These are phyloP conservation scores for Thalassarche chlororhynchos DNA, from an alignment of 2,113 vertebrate species.

Conservation along the genomic window DNA sequence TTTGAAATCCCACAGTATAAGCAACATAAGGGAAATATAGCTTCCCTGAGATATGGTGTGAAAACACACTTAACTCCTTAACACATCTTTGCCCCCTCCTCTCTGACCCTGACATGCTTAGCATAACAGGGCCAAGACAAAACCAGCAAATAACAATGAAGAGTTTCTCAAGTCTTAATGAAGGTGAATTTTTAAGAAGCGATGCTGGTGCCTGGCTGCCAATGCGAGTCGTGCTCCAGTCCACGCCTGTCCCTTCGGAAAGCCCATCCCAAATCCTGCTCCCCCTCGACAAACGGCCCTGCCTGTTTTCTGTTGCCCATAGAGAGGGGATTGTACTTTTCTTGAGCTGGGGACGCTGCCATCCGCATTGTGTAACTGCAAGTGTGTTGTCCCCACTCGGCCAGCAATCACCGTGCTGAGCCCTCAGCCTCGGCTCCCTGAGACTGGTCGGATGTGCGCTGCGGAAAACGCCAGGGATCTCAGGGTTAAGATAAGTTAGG, in stretches of 20 bases:
- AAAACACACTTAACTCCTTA: background rate
- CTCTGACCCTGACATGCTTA: background rate
- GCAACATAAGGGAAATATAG: background rate
- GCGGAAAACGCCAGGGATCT: background rate
- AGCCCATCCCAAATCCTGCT: background rate
- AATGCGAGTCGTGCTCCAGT: fast-evolving
- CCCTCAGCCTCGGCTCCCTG: background rate
- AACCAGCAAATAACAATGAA: background rate
- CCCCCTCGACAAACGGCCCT: background rate
- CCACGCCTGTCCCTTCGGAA: background rate
- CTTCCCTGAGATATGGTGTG: background rate
- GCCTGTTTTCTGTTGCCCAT: background rate
- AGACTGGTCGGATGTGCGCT: background rate
- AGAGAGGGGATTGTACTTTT: background rate
- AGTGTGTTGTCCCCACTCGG: background rate
- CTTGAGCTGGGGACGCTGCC: background rate
- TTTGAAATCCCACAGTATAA: background rate
- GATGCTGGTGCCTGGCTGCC: background rate
- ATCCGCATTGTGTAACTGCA: fast-evolving
- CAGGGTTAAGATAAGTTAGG: conserved; percentile 29
- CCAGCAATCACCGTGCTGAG: fast-evolving
- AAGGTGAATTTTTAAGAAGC: background rate
- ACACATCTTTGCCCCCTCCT: background rate
- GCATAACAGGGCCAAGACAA: background rate
- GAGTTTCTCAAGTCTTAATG: background rate